These are phyloP conservation scores for Germaria angustata DNA, from an alignment of 2,888 invertebrate species.

Conservation along the genomic window DNA sequence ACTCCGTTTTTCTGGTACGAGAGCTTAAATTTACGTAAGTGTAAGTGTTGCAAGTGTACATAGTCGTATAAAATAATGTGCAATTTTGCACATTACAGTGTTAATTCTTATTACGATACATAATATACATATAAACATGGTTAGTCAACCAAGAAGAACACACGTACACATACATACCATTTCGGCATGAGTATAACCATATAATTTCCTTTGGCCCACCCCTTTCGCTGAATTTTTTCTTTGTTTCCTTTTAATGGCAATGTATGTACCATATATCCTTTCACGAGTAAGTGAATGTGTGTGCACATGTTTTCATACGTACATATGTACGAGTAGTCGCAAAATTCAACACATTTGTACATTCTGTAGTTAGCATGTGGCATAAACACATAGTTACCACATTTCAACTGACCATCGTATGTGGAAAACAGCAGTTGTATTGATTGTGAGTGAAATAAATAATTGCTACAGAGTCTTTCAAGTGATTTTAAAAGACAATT, in stretches of 20 bases:
- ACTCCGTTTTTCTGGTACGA: neutral
- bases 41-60: slow-evolving; percentile 55
- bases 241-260: slow-evolving; percentile 21
- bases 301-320: neutral
- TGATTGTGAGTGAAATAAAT: slow-evolving; percentile 50
- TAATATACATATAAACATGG: slow-evolving; percentile 32
- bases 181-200: neutral
- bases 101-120: slow-evolving; percentile 54
- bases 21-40: slow-evolving; percentile 19
- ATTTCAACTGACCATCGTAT: slow-evolving; percentile 58
- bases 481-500: slow-evolving; percentile 43
- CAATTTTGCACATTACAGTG: slow-evolving; percentile 72
- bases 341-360: slow-evolving; percentile 46
- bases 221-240: slow-evolving; percentile 20
- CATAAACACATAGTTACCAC: slow-evolving; percentile 56
- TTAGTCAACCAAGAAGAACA: slow-evolving; percentile 31
- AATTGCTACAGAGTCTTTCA: slow-evolving; percentile 23
- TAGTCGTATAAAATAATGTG: slow-evolving; percentile 76
- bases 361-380: slow-evolving; percentile 57
- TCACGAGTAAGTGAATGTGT: slow-evolving; percentile 8
- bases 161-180: neutral
- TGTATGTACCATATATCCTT: slow-evolving; percentile 10
- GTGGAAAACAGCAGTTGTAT: slow-evolving; percentile 46
- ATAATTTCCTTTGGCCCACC: slow-evolving; percentile 38
- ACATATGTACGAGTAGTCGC: slow-evolving; percentile 38